These are phyloP conservation scores for Hypsopygia costalis DNA, from an alignment of 2,888 invertebrate species.

Conservation along the genomic window DNA sequence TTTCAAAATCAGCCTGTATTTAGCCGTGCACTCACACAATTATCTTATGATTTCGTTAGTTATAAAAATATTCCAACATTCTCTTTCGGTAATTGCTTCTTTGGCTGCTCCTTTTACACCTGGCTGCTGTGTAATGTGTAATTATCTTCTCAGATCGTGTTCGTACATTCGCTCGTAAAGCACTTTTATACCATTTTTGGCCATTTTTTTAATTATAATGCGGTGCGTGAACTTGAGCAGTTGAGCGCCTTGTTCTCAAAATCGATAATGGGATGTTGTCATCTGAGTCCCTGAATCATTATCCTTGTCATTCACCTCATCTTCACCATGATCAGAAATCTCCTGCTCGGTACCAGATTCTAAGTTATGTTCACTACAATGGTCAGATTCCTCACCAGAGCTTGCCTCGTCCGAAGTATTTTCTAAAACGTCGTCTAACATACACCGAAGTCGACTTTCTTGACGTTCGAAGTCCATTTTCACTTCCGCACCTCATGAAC, in stretches of 20 bases:
- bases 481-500: too few relatives aligned
- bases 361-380: slow-evolving; percentile 3
- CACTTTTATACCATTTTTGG: too few relatives aligned
- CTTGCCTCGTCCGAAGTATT: slow-evolving; percentile 1
- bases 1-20: too few relatives aligned
- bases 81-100: background rate
- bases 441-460: background rate
- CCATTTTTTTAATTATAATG: too few relatives aligned
- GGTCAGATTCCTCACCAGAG: background rate
- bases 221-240: too few relatives aligned
- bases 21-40: too few relatives aligned
- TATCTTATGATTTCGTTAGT: background rate
- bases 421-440: background rate
- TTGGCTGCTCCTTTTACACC: slow-evolving; percentile 3
- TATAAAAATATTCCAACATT: slow-evolving; percentile 6
- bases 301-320: too few relatives aligned
- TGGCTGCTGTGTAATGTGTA: background rate
- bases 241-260: too few relatives aligned
- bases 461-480: background rate
- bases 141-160: background rate
- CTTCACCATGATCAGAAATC: background rate
- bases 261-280: too few relatives aligned
- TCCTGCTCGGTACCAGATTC: background rate
- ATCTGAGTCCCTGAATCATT: too few relatives aligned
- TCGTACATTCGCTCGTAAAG: too few relatives aligned